Evolutionary conservation across 2,888 invertebrate genomes (phyloP), one percentile per base, ranked within the genome.

Genomic region (Chesias legatella): DNA sequence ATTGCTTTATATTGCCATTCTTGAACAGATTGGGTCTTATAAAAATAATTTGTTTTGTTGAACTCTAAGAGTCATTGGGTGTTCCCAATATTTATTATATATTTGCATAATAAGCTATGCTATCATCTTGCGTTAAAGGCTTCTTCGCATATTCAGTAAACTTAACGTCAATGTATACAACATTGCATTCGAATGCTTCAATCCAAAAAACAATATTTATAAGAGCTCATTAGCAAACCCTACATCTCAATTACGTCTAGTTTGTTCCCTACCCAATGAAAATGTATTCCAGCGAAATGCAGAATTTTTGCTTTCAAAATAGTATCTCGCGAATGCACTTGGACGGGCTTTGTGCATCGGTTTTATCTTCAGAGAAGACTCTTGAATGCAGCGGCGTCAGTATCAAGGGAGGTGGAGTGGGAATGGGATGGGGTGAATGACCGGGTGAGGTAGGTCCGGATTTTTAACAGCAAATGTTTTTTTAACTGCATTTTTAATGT

Each of bases 251-350:
- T 20, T 23, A n/a, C 13, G 13, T 17, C 13, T 21, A 34, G 22
- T 8, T 20, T 23, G 25, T 6, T 21, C 29, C 25, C 11, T 5
- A 17, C 32, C 56, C 56, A 43, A 47, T 38, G 48, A 65, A 67
- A 71, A 67, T 63, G 65, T 63, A 63, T 59, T 49, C 39, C 51
- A 45, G 49, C 51, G 61, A 76, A 75, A 72, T 67, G 58, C 63
- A 68, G 59, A 58, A 59, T 63, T 77, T 79, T 44, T 46, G 43
- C 33, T 72, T 77, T 67, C 74, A 73, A 77, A 80, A 76, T 72
- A 72, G 73, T 77, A 69, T 68, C 60, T 67, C 68, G 63, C 43
- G 65, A 73, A 70, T 44, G 70, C 65, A 60, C 79, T 83, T 58
- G 65, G 67, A 63, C 30, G 57, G 58, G 61, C 73, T 79, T 78